Evolutionary conservation across 2,888 invertebrate species (phyloP), one percentile per base, ranked within the genome.

Genomic region (Cheilosia vulpina): DNA sequence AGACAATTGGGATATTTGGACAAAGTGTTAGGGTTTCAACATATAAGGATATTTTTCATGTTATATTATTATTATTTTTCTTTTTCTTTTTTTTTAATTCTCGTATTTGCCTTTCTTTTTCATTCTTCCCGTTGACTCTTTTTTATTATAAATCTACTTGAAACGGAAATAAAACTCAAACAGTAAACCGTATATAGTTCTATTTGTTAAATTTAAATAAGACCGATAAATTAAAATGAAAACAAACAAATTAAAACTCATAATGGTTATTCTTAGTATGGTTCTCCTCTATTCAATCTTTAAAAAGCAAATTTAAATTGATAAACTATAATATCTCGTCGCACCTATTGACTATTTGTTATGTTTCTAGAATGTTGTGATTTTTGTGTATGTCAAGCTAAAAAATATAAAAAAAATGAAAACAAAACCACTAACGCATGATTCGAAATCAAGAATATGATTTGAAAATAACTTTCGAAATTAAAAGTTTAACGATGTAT

Each of bases 1-100:
- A 96, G 95, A 96, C 95, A 96, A 94, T 89, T 94, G 94, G 95
- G 94, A 95, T 94, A 93, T 93, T 93, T 89, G 89, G 93, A 93
- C 93, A 93, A 93, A 93, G 88, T 88, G 89, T 93, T 93, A 93
- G 93, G 93, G 93, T 93, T 93, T 88, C 72, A 90, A 91, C 91
- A 91, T 91, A 91, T 91, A 91, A 89, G 91, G 91, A 90, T 87
- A 88, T 83, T 80, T 68, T 88, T 87, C 85, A 87, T 87, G 63
- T 79, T 82, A 87, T 79, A 71, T 52, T 72, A 55, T 52, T 72
- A 55, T 47, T 87, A 75, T 85, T 87, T 75, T 55, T 47, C 31
- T 83, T 82, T 66, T 84, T 27, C 27, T 69, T 77, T 66, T 80
- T 79, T 76, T 81, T 72, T 53, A 58, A 41, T 78, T 78, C 73